Percentiles rank a stretch among this genome's conserved stretches.
Conservation (phyloP, 1,140 invertebrate genomes). For the Aphelenchoides besseyi region DNA sequence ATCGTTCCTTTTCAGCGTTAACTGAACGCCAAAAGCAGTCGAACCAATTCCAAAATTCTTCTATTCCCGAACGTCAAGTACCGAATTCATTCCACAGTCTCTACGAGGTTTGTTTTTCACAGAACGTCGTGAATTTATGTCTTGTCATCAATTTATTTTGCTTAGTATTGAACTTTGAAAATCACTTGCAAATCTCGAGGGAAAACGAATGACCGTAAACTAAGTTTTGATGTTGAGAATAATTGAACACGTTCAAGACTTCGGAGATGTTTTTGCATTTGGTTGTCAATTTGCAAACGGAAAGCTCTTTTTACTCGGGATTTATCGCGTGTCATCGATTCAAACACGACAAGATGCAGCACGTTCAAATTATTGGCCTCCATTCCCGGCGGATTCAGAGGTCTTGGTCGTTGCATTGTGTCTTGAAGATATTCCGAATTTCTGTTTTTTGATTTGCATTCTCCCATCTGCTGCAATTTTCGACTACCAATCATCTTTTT, state of each 20-base stretch:
- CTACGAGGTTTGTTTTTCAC: conserved; percentile 22
- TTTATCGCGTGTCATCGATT: background rate
- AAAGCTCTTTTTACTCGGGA: background rate
- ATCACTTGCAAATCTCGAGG: background rate
- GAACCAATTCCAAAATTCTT: conserved; percentile 27
- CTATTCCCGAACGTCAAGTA: conserved; percentile 15
- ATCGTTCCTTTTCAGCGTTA: conserved; percentile 21
- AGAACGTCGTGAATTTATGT: no score
- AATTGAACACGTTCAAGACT: no score
- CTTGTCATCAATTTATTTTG: background rate
- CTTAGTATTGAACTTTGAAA: background rate
- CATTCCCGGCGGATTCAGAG: background rate
- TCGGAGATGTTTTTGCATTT: no score
- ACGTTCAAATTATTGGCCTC: background rate
- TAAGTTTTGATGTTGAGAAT: no score
- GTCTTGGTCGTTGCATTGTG: no score
- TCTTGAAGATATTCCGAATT: no score
- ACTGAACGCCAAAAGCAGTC: conserved; percentile 26
- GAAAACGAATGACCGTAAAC: no score
- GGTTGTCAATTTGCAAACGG: no score
- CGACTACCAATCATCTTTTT: no score
- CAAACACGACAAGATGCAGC: background rate
- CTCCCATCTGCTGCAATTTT: no score
- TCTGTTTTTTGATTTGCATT: no score
- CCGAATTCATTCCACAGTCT: conserved; percentile 10